A percentile compares a stretch with the other conserved stretches of the same genome.
These are phyloP conservation scores for Orussus abietinus DNA, from an alignment of 1,140 invertebrate species.

Conservation along the genomic window DNA sequence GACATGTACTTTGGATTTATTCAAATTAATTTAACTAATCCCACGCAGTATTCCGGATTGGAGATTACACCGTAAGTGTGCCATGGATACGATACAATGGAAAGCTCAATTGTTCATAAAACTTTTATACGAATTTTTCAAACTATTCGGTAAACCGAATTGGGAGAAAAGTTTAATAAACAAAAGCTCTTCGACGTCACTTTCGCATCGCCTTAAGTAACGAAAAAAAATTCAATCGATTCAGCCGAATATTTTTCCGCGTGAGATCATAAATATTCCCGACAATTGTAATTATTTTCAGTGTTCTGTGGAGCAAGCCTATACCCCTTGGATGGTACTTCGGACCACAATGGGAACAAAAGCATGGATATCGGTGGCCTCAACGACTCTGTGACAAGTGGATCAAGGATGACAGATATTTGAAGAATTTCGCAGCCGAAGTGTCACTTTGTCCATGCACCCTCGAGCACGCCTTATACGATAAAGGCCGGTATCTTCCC, in stretches of 20 bases:
- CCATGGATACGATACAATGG: neutral
- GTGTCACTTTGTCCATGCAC: conserved; percentile 87
- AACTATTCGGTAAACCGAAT: too few species aligned
- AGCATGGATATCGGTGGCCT: conserved; percentile 75
- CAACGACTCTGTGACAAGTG: conserved; percentile 80
- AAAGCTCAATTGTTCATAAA: too few species aligned
- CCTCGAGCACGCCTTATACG: conserved; percentile 81
- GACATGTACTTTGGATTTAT: conserved; percentile 87
- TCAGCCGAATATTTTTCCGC: neutral
- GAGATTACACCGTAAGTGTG: conserved; percentile 74
- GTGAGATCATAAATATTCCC: neutral
- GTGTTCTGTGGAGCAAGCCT: conserved; percentile 82
- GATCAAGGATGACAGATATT: conserved; percentile 80
- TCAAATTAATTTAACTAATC: conserved; percentile 83
- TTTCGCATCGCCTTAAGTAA: too few species aligned
- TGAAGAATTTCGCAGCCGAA: conserved; percentile 86
- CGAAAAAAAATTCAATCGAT: neutral
- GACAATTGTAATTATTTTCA: conserved; percentile 36
- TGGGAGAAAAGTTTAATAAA: neutral
- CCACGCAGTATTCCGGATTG: conserved; percentile 65
- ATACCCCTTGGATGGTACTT: conserved; percentile 93
- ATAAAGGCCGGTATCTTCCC: conserved; percentile 88
- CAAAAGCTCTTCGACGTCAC: neutral
- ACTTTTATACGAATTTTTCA: too few species aligned
- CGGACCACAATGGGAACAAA: conserved; percentile 76